Base-by-base conservation (phyloP, 2,113 vertebrate species). In the Dipodomys spectabilis region DNA sequence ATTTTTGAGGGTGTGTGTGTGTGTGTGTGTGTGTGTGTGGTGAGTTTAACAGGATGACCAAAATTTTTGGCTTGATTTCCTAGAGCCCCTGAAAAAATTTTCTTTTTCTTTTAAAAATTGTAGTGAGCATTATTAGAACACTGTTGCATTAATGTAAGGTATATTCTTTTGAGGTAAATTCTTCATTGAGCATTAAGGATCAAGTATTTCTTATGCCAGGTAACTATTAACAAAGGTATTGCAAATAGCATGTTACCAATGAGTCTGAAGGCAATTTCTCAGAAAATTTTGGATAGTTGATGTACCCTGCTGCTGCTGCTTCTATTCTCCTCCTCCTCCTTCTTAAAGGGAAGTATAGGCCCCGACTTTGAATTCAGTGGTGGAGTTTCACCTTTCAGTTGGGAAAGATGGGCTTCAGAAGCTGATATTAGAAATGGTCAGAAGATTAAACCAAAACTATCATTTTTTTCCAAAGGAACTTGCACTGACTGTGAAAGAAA, bases 191-290 rank as follows among this genome's bases (percentile, higher is more conserved):
- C 39, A 32, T 1, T 86, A 73, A 69, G 28, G 44, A 35, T 13
- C 81, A 39, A 44, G 65, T 18, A 23, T 49, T 85, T 88, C 23
- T 71, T 80, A 65, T 15, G 82, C 23, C 65, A 86, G 30, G 49
- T 57, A 80, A 78, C 77, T 81, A 74, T 77, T 81, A 86, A 25
- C 64, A 57, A 69, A 80, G 2, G 25, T 8, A 74, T 86, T 32
- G 7, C 75, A 65, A 82, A 75, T 73, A 19, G 39, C 20, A 64
- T 85, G 73, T 69, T 73, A 64, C 44, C 65, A 69, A 74, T 30
- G 12, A 67, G 82, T 87, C 19, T 72, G 82, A 90, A 92, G 86
- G 79, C 27, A 73, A 60, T 90, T 92, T 95, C 39, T 90, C n/a
- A 92, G 57, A 95, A 84, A 93, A 65, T 90, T 81, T 49, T 74